Conservation (phyloP, 2,113 vertebrate genomes). For the Oxygymnocypris stewartii region DNA sequence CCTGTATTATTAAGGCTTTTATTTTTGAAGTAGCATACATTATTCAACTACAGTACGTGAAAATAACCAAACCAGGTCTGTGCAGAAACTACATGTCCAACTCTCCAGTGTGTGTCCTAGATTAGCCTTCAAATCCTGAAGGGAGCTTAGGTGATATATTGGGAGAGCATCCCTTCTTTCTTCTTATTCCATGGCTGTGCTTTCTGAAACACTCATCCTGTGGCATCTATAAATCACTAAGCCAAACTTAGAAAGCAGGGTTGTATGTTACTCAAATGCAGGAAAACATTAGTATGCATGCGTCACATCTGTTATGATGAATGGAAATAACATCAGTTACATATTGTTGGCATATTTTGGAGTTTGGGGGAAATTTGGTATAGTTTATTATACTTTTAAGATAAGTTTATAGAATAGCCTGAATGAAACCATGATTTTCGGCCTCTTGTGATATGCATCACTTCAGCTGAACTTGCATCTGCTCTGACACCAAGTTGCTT, state of each 20-base stretch:
- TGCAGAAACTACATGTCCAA: slow-evolving; percentile 16
- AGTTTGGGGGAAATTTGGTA: no score
- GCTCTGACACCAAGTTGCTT: neutral
- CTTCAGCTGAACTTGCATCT: neutral
- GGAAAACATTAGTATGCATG: neutral
- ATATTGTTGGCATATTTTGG: neutral
- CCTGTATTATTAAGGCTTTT: neutral
- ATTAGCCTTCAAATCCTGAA: slow-evolving; percentile 43
- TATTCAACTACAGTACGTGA: slow-evolving; percentile 10
- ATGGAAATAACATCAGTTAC: neutral
- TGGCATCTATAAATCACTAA: slow-evolving; percentile 1
- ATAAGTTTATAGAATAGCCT: neutral
- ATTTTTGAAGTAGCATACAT: neutral
- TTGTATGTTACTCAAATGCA: neutral
- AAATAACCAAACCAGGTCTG: neutral
- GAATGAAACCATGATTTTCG: neutral
- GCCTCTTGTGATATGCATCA: neutral
- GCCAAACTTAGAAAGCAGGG: neutral
- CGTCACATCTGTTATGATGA: neutral
- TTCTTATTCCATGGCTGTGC: neutral
- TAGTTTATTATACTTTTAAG: no score
- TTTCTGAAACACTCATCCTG: slow-evolving; percentile 11
- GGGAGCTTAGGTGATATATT: slow-evolving; percentile 20
- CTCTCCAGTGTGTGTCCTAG: slow-evolving; percentile 20
- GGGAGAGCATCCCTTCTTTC: neutral